phyloP scores from a whole-genome alignment of 2,888 invertebrate species.

The Thalpophila matura region DNA sequence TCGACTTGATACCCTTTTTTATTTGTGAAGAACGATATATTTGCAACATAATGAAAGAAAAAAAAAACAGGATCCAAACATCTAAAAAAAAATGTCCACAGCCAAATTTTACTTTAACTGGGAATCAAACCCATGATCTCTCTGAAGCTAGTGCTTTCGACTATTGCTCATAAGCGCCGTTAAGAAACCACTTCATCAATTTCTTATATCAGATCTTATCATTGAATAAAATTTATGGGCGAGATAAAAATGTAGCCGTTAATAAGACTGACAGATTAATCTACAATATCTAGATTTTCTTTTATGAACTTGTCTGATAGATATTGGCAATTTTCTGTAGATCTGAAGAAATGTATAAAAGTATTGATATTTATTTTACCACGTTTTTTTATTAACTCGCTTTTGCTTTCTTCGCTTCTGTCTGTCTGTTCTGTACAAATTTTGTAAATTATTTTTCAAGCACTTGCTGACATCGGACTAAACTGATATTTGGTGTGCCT shows the following conservation, averaged over 20 bases:
- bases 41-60: not conserved
- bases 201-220: constrained; percentile 37
- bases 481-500: no score
- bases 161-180: not conserved
- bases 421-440: no score
- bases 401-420: no score
- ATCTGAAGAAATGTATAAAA: not conserved
- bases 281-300: constrained; percentile 23
- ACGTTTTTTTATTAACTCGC: no score
- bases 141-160: not conserved
- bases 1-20: no score
- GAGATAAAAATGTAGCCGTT: constrained; percentile 41
- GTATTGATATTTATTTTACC: no score
- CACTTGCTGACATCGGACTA: no score
- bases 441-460: no score
- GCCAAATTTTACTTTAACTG: not conserved
- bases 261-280: constrained; percentile 33
- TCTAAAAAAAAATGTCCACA: not conserved
- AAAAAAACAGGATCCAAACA: not conserved
- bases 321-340: not conserved
- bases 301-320: constrained; percentile 11
- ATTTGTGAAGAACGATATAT: no score
- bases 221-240: constrained; percentile 26
- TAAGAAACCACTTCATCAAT: constrained; percentile 28
- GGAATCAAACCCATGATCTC: not conserved